A percentile compares a stretch with the other conserved stretches of the same genome.
phyloP scores from a whole-genome alignment of 2,888 invertebrate genomes.

The Idaea straminata region DNA sequence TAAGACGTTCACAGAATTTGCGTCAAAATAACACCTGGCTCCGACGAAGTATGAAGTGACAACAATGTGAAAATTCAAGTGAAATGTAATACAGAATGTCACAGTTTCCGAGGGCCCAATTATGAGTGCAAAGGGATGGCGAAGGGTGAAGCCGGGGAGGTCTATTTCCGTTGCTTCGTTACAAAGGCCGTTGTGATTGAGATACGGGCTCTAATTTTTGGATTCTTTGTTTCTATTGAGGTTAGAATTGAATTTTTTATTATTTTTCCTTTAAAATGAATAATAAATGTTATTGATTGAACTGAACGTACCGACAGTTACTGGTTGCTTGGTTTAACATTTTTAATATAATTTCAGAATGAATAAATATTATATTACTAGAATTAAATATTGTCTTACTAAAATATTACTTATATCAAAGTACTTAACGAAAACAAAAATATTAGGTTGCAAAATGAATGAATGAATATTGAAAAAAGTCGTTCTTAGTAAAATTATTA shows the following conservation, averaged over 20 bases:
- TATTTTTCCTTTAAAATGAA: background rate
- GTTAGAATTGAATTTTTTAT: background rate
- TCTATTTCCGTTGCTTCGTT: background rate
- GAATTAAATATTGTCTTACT: too few species aligned
- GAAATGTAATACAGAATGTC: background rate
- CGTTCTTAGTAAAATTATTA: too few species aligned
- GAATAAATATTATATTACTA: too few species aligned
- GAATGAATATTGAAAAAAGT: too few species aligned
- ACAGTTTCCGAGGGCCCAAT: background rate
- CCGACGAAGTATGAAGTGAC: background rate
- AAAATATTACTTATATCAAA: too few species aligned
- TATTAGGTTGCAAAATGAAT: too few species aligned
- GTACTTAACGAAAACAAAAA: too few species aligned
- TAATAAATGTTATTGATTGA: background rate
- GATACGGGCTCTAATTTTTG: background rate
- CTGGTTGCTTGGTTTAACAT: background rate
- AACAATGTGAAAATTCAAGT: background rate
- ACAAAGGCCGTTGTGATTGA: conserved; percentile 1
- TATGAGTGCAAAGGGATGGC: background rate
- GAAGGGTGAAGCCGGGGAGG: background rate
- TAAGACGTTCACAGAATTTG: background rate
- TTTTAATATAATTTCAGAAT: too few species aligned
- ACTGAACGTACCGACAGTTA: background rate
- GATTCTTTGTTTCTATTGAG: conserved; percentile 1
- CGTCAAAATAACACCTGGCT: background rate